Evolutionary conservation across 2,113 vertebrate genomes (phyloP), one percentile per base, ranked within the genome.

Genomic region (Psophia crepitans): DNA sequence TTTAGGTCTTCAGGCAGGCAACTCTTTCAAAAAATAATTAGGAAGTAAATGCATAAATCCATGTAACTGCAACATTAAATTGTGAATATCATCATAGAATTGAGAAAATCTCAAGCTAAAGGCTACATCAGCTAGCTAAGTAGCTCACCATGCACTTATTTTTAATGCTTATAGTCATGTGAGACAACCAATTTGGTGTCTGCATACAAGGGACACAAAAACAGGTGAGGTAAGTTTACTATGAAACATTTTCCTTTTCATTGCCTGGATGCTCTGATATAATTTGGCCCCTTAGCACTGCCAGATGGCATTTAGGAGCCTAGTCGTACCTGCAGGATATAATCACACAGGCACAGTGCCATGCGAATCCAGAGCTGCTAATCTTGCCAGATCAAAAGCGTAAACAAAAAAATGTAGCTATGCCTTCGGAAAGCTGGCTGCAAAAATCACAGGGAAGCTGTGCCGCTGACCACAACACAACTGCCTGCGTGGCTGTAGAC

Each of bases 41-140:
- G 63, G 39, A 94, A 95, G 87, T 89, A 92, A 93, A 87, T 69
- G 19, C 30, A 90, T 77, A 89, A 91, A 84, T 51, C 30, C 18
- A 51, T 81, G 57, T 66, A 86, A 70, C 46, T 68, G 68, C 58
- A 94, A 84, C 28, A 78, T 66, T 70, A 35, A 77, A 33, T 64
- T 39, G 53, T 43, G 9, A 78, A 21, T 90, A 84, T 71, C 37
- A 82, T 11, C 35, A 48, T 14, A 54, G 65, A 90, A 86, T 2
- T 49, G 48, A 82, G 61, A 68, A 77, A 89, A 58, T 33, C 46
- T 77, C 35, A 71, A 89, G 18, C 32, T 56, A 84, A 95, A 68
- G 43, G 68, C 61, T 53, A 58, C 46, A 27, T 18, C 28, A 66
- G 11, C 85, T 86, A 33, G 63, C 57, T 96, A 66, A 88, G 60